A percentile compares a stretch with the other conserved stretches of the same genome.
These are phyloP conservation scores for Halocynthia roretzi DNA, from an alignment of 23 tunicate genomes.

Conservation along the genomic window DNA sequence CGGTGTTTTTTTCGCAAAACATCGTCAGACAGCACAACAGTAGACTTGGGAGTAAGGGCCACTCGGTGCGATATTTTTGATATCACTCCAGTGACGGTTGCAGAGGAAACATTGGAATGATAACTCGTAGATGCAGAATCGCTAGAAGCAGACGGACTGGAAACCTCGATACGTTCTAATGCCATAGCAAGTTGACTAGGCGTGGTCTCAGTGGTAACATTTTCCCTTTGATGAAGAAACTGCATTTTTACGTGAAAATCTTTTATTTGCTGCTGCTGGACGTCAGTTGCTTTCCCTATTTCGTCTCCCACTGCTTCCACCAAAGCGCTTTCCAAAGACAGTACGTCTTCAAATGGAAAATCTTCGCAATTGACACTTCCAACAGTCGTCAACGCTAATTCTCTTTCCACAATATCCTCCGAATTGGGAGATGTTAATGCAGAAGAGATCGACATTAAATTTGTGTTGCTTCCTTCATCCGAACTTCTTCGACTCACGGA, in stretches of 20 bases:
- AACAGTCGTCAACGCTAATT: neutral
- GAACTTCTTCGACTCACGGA: neutral
- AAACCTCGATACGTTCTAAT: neutral
- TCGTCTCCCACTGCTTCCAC: constrained; percentile 24
- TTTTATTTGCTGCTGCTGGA: too few species aligned
- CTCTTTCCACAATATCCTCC: neutral
- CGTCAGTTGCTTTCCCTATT: neutral
- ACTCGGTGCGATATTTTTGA: constrained; percentile 5
- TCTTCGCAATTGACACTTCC: neutral
- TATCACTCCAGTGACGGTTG: neutral
- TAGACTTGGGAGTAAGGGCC: neutral
- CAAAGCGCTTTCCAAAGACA: constrained; percentile 13
- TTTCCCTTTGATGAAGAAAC: neutral
- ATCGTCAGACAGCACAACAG: constrained; percentile 3
- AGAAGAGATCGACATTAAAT: neutral
- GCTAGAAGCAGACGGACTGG: neutral
- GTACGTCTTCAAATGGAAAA: constrained; percentile 4
- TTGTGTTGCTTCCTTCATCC: neutral
- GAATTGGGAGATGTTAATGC: neutral
- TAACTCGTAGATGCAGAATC: too few species aligned
- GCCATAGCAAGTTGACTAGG: neutral
- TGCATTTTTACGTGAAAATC: too few species aligned
- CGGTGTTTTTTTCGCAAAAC: constrained; percentile 7
- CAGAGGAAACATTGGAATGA: neutral
- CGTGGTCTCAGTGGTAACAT: neutral